Conservation (phyloP, 2,113 vertebrate genomes). For the Pelecanoides urinatrix region DNA sequence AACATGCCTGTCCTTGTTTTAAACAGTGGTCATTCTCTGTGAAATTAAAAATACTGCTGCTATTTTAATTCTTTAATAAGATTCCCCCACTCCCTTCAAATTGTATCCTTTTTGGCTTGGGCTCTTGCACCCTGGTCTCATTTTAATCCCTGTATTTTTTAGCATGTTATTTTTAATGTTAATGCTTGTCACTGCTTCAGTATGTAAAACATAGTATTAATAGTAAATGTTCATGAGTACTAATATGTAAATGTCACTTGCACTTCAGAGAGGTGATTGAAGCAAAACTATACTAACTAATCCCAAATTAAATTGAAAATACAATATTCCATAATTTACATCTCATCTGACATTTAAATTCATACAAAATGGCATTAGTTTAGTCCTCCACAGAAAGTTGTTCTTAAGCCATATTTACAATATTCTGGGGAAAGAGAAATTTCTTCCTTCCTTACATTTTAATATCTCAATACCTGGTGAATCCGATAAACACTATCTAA, state of each 20-base stretch:
- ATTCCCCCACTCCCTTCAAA: not conserved
- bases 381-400: not conserved
- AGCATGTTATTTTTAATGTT: not conserved
- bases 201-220: not conserved
- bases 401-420: not conserved
- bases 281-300: not conserved
- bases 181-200: not conserved
- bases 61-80: not conserved
- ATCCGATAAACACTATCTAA: not conserved
- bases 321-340: not conserved
- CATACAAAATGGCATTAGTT: not conserved
- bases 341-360: not conserved
- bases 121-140: not conserved
- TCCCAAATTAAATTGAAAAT: not conserved
- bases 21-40: not conserved
- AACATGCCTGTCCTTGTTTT: not conserved
- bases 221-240: fast-evolving
- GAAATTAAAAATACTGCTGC: not conserved
- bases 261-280: not conserved
- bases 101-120: not conserved
- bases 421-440: not conserved
- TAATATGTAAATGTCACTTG: not conserved
- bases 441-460: not conserved
- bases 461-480: not conserved
- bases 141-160: not conserved